These are phyloP conservation scores for Eulemur albifrons DNA, from an alignment of 2,797 vertebrate species.

Conservation along the genomic window DNA sequence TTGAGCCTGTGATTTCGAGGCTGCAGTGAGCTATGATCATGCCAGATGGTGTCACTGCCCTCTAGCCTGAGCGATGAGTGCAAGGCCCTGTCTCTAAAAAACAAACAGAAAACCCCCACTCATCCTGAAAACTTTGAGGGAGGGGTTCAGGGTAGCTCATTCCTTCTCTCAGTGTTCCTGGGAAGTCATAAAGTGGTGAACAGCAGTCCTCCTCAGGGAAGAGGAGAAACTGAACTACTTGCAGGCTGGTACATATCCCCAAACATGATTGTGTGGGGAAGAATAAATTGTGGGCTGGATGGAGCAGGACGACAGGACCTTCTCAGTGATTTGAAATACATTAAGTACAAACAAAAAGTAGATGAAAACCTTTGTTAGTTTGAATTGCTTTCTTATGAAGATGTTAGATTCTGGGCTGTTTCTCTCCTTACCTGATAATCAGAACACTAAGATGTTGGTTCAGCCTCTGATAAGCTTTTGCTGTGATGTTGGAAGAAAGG, in stretches of 20 bases:
- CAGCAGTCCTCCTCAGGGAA: neutral
- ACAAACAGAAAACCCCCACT: neutral
- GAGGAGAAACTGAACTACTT: neutral
- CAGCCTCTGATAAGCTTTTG: neutral
- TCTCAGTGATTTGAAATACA: constrained; percentile 1
- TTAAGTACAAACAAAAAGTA: constrained; percentile 28
- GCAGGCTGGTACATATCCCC: neutral
- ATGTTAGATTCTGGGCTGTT: constrained; percentile 12
- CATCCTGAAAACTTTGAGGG: neutral
- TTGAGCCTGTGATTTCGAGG: neutral
- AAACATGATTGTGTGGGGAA: neutral
- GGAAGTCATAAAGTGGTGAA: constrained; percentile 20
- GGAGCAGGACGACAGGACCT: neutral
- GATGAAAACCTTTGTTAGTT: constrained; percentile 50
- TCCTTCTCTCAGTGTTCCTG: neutral
- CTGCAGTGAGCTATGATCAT: neutral
- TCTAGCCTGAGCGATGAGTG: neutral
- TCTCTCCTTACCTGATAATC: constrained; percentile 13
- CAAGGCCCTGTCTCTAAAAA: neutral
- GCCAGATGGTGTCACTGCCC: neutral
- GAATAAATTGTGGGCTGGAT: neutral
- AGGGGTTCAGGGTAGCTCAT: neutral
- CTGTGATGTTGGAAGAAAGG: neutral
- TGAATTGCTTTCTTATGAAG: constrained; percentile 22
- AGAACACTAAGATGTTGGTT: neutral